Conservation (phyloP, 2,797 vertebrate species). For the Bryconaethiops microstoma region DNA sequence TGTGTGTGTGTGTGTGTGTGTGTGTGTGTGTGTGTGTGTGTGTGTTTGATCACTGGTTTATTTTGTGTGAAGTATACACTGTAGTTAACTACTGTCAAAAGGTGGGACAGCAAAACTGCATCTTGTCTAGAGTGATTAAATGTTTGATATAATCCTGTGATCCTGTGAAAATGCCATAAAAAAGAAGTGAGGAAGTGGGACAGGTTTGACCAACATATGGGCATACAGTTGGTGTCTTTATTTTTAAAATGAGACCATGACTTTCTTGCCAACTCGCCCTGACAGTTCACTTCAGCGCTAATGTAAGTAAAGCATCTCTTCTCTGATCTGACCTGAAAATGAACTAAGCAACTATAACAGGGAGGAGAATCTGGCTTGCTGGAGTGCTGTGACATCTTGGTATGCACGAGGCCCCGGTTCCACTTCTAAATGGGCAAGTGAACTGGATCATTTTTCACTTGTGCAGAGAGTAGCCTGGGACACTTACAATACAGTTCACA, state of each 20-base stretch:
- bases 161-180: background rate
- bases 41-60: background rate
- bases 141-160: background rate
- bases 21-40: background rate
- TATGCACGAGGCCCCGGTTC: background rate
- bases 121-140: background rate
- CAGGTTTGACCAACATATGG: background rate
- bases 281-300: background rate
- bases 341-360: background rate
- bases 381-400: background rate
- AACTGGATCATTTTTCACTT: background rate
- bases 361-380: background rate
- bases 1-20: background rate
- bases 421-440: background rate
- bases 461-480: background rate
- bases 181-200: background rate
- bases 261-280: background rate
- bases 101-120: background rate
- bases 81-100: background rate
- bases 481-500: background rate
- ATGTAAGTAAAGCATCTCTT: background rate
- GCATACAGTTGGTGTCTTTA: background rate
- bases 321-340: conserved; percentile 1
- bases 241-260: background rate
- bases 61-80: background rate